Evolutionary conservation across 2,888 invertebrate genomes (phyloP).

Genomic region (Linhomoeus sp.): DNA sequence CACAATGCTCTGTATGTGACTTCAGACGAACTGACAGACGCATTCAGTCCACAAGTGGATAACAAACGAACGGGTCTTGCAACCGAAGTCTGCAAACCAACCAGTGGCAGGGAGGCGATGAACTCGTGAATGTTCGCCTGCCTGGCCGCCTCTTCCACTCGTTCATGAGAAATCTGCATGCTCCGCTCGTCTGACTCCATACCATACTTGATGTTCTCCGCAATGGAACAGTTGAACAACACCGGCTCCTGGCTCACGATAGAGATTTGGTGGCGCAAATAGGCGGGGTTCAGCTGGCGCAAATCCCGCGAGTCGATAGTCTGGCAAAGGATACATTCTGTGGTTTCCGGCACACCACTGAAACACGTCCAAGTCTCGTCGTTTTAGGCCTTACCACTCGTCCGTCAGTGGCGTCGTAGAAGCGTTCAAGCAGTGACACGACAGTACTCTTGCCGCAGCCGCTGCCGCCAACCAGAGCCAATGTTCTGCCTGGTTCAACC

Average conservation of each 20-base stretch:
- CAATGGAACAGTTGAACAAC: slow-evolving; percentile 65
- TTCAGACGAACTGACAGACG: no score
- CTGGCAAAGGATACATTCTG: background rate
- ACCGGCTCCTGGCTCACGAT: slow-evolving; percentile 79
- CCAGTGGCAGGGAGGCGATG: slow-evolving; percentile 21
- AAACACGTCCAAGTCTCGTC: no score
- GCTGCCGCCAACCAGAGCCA: slow-evolving; percentile 40
- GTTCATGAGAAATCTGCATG: background rate
- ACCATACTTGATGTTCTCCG: slow-evolving; percentile 72
- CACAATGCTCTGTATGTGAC: no score
- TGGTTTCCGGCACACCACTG: no score
- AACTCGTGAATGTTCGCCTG: slow-evolving; percentile 22
- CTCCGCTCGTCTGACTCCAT: background rate
- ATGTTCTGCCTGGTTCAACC: slow-evolving; percentile 13
- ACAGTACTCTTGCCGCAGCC: slow-evolving; percentile 74
- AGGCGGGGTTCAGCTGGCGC: slow-evolving; percentile 43
- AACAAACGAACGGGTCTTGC: no score
- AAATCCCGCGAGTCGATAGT: slow-evolving; percentile 34
- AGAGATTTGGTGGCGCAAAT: slow-evolving; percentile 53
- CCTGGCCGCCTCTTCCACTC: background rate
- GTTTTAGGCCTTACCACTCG: slow-evolving; percentile 2
- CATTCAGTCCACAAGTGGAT: no score
- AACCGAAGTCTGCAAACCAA: background rate
- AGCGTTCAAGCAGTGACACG: slow-evolving; percentile 55
- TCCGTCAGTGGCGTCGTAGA: slow-evolving; percentile 45